Conservation (phyloP, 2,888 invertebrate species). For the Oscheius onirici region DNA sequence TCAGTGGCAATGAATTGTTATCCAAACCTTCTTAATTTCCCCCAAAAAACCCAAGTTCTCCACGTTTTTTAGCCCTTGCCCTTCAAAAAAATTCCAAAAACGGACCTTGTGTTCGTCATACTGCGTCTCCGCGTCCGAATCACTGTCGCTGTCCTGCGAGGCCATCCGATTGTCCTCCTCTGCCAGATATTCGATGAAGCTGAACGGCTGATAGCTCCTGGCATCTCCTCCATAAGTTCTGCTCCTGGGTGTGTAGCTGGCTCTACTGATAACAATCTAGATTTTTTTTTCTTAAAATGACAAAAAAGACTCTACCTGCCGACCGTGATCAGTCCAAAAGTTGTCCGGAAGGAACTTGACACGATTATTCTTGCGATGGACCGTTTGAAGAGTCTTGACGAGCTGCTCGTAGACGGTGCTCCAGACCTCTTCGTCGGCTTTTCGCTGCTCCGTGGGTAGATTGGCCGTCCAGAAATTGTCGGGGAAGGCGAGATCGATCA, state of each 20-base stretch:
- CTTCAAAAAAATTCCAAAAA: neutral
- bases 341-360: conserved; percentile 81
- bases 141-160: neutral
- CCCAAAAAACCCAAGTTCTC: no score
- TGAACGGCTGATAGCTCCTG: neutral
- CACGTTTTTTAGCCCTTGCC: no score
- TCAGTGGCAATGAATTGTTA: no score
- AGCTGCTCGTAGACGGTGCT: conserved; percentile 70
- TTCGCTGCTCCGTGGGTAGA: conserved; percentile 2
- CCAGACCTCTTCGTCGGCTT: conserved; percentile 33
- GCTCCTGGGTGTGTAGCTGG: neutral
- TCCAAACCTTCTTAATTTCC: no score
- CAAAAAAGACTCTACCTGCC: conserved; percentile 31
- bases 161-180: neutral
- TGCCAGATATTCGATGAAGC: conserved; percentile 9
- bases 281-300: neutral
- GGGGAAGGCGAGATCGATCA: conserved; percentile 87
- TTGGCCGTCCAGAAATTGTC: conserved; percentile 70
- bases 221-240: no score
- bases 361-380: conserved; percentile 87
- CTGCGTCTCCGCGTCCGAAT: neutral
- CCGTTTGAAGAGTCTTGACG: conserved; percentile 82
- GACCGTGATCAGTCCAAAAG: conserved; percentile 76
- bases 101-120: conserved; percentile 16
- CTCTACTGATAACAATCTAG: neutral